Base-by-base conservation (phyloP, 1,140 invertebrate species). In the Drosophila willistoni region DNA sequence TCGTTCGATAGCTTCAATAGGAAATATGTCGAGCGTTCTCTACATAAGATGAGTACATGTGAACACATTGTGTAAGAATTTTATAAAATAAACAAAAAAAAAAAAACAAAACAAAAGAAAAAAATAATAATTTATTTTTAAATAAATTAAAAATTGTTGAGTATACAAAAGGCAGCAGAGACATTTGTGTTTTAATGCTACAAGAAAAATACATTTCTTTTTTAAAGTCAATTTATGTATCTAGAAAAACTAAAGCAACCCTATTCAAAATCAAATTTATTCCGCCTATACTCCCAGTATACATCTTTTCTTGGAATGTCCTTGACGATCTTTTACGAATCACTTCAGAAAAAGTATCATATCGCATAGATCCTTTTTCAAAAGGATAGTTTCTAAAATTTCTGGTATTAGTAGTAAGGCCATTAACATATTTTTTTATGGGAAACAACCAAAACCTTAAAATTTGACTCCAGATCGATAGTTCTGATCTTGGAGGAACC, bases 61-160 rank as follows among this genome's bases (percentile, higher is more conserved):
- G 76, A 86, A 71, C 63, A 71, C 63, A 55, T 77, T 82, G 77
- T 87, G 60, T 87, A 87, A 87, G 79, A 77, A 71, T 87, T 87
- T 87, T 86, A 81, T 80, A 81, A 79, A 78, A 81, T 74, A 68
- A 68, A 74, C 55, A 29, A 51, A 73, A 72, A 60, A 60, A 47
- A 76, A 69, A 66, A 72, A 29, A 29, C 0, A 29, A n/a, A n/a
- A n/a, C n/a, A n/a, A n/a, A 29, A 0, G 1, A 22, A 25, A 25
- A 25, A 25, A 29, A 29, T 29, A 29, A 70, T 71, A 82, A 86
- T 86, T 79, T 86, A 86, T 81, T 86, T 83, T 78, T 73, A 70
- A 85, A 85, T 86, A 85, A 86, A 85, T 76, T 79, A 65, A 60
- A 60, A 79, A 76, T 78, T 85, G 81, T 81, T 86, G 82, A 76